These are phyloP conservation scores for Rhamnusium bicolor DNA, from an alignment of 2,888 invertebrate species.

Conservation along the genomic window DNA sequence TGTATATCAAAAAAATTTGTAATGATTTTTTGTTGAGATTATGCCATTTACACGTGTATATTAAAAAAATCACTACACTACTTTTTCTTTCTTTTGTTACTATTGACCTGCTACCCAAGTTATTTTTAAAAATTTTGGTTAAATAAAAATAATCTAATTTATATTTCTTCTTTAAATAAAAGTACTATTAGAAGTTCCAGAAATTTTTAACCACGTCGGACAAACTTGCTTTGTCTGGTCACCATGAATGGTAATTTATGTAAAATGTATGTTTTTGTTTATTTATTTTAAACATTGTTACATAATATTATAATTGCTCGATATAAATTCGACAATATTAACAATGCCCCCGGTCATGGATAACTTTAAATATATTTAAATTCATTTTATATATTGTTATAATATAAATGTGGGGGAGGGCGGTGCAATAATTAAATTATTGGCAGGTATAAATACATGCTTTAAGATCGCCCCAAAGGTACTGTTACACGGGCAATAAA, in stretches of 20 bases:
- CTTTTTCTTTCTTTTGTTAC: not conserved
- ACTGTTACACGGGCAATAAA: too few species aligned
- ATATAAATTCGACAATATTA: not conserved
- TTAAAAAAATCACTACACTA: too few species aligned
- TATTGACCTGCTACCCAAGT: not conserved
- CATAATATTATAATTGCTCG: not conserved
- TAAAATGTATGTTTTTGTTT: conserved; percentile 1
- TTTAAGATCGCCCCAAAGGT: too few species aligned
- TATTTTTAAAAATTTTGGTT: not conserved
- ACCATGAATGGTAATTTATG: not conserved
- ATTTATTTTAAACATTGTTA: not conserved
- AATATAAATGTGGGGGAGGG: not conserved
- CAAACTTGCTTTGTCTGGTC: not conserved
- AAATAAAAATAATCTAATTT: not conserved
- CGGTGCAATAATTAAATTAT: not conserved
- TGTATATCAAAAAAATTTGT: too few species aligned
- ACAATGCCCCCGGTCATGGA: conserved; percentile 15
- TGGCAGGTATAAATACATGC: too few species aligned
- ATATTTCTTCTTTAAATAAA: not conserved
- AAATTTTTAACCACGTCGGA: not conserved
- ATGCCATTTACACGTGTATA: too few species aligned
- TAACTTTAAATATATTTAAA: not conserved
- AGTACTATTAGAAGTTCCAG: not conserved
- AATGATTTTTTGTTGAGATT: too few species aligned
- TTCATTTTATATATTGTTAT: not conserved